Evolutionary conservation across 2,888 invertebrate species (phyloP).

Genomic region (Caenorhabditis virilis): DNA sequence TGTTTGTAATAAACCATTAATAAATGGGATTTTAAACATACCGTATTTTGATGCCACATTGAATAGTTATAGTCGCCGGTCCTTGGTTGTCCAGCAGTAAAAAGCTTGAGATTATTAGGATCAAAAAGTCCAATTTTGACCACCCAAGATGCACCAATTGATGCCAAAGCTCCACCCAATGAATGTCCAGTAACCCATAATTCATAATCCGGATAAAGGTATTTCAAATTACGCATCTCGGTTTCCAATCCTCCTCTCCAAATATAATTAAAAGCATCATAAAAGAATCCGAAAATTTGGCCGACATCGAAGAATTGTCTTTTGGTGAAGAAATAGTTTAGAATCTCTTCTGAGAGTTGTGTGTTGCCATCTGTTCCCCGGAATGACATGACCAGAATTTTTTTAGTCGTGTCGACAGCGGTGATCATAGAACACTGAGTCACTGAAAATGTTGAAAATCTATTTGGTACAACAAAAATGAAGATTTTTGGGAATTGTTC

Average conservation of each 20-base stretch:
- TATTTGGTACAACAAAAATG: no score
- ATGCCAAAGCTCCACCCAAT: slow-evolving; percentile 30
- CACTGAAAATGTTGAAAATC: no score
- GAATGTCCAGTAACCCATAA: slow-evolving; percentile 40
- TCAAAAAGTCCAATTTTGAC: slow-evolving; percentile 25
- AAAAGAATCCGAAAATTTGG: slow-evolving; percentile 36
- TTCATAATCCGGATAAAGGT: slow-evolving; percentile 33
- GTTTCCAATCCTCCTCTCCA: slow-evolving; percentile 27
- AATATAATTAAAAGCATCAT: slow-evolving; percentile 26
- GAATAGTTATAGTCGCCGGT: slow-evolving; percentile 36
- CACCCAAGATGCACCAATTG: slow-evolving; percentile 29
- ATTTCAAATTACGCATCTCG: slow-evolving; percentile 31
- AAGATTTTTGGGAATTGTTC: not conserved
- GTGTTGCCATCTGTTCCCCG: slow-evolving; percentile 19
- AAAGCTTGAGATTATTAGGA: slow-evolving; percentile 11
- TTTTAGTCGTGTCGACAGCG: slow-evolving; percentile 22
- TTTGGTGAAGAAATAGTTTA: slow-evolving; percentile 24
- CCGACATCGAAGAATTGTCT: slow-evolving; percentile 34
- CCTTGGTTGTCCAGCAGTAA: slow-evolving; percentile 34
- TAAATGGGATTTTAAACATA: not conserved
- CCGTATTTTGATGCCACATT: slow-evolving; percentile 37
- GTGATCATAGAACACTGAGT: slow-evolving; percentile 31
- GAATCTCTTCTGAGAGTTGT: slow-evolving; percentile 27
- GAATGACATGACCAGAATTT: slow-evolving; percentile 29
- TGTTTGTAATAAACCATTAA: no score